A percentile compares a stretch with the other conserved stretches of the same genome.
Evolutionary conservation across 2,113 vertebrate genomes (phyloP).

Genomic region (Macquaria ambigua): DNA sequence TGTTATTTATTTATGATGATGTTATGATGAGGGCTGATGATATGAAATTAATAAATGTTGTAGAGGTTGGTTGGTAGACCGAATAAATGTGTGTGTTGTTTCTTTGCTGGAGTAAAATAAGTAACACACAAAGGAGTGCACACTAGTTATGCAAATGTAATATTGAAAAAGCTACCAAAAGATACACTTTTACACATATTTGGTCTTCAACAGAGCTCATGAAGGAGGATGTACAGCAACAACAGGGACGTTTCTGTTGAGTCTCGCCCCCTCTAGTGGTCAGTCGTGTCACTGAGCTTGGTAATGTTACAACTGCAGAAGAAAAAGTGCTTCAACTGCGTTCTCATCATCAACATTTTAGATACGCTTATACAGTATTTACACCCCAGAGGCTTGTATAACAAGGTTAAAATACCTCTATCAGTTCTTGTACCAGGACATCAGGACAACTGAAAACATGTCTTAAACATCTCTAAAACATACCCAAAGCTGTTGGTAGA

Average conservation of each 20-base stretch:
- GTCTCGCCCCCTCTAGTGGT: conserved; percentile 62
- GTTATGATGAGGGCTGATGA: conserved; percentile 59
- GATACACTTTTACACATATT: not conserved
- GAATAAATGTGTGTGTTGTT: conserved; percentile 21
- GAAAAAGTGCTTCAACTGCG: not conserved
- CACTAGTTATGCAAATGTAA: conserved; percentile 31
- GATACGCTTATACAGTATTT: not conserved
- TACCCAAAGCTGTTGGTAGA: not conserved
- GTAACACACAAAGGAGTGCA: not conserved
- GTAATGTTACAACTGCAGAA: not conserved
- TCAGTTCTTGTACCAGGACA: not conserved
- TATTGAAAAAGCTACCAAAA: conserved; percentile 11
- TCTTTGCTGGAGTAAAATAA: conserved; percentile 10
- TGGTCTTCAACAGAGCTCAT: not conserved
- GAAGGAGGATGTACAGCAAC: not conserved
- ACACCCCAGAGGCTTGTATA: not conserved
- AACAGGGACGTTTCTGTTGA: conserved; percentile 18
- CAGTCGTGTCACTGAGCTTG: not conserved
- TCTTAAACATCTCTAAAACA: not conserved
- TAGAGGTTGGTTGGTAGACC: conserved; percentile 58
- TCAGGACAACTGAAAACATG: no score
- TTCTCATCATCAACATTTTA: not conserved
- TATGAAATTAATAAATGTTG: conserved; percentile 76
- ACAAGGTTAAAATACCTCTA: not conserved
- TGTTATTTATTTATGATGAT: conserved; percentile 80